Evolutionary conservation across 2,113 vertebrate species (phyloP), one percentile per base, ranked within the genome.

Genomic region (Calypte anna): DNA sequence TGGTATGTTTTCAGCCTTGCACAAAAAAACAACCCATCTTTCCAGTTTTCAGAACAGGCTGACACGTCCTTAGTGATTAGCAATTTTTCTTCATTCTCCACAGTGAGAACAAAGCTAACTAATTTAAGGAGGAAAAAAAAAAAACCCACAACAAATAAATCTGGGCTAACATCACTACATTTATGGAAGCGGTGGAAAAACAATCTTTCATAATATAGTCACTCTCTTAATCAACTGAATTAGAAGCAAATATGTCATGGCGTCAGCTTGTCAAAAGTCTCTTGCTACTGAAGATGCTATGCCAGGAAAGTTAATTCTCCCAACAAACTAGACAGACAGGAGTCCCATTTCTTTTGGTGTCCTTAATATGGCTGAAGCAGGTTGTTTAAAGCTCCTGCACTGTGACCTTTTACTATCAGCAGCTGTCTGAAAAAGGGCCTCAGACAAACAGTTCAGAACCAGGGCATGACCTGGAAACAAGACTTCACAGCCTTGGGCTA

Each of bases 401-500:
- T 82, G 82, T 87, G 91, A 97, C 93, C 90, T 95, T 96, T 95
- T 85, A 79, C 85, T 91, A 95, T 92, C 91, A 91, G 82, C 96
- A 94, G 93, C 87, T 95, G 90, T 86, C 82, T 91, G 79, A 46
- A 93, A 91, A 94, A 94, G 57, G 62, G 90, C 88, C 84, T 95
- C 95, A 94, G 87, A 96, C 87, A 85, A 96, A 94, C 82, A 91
- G 96, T 94, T 97, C 95, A 97, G 92, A 95, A 96, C 16, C 82
- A 88, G 93, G 79, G 92, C 94, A 93, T 82, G 90, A 97, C 93
- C 94, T 94, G 93, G 93, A 96, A 96, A 96, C 80, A 96, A 95
- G 96, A 96, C 78, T 94, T 90, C 87, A 91, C 91, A 96, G 93
- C 92, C 92, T 90, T 90, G 69, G 92, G 89, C 94, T 93, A 93